Conservation (phyloP, 2,113 vertebrate species). For the Podilymbus podiceps region DNA sequence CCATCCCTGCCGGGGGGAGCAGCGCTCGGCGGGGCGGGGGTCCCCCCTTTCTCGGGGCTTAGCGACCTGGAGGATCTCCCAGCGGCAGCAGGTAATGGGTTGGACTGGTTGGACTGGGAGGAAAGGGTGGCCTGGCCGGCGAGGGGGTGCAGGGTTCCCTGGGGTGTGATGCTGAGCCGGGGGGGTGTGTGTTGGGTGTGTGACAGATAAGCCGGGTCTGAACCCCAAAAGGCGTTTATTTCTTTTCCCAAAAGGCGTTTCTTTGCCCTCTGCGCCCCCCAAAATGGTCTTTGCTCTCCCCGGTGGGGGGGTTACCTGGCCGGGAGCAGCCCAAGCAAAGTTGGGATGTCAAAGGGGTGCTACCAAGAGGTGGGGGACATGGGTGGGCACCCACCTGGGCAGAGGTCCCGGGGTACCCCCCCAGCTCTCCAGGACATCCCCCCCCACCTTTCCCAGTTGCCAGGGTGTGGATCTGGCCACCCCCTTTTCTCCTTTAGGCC, state of each 20-base stretch:
- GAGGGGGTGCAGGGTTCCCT: neutral
- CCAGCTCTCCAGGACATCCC: neutral
- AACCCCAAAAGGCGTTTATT: neutral
- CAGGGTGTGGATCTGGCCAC: neutral
- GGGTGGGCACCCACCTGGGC: neutral
- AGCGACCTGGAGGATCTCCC: neutral
- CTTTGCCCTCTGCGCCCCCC: neutral
- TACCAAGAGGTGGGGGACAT: accelerated
- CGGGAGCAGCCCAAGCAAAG: neutral
- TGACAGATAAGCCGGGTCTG: accelerated
- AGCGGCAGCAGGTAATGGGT: slow-evolving; percentile 8
- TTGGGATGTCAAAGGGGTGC: neutral
- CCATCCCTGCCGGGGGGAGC: no score
- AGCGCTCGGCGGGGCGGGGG: neutral
- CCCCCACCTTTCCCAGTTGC: accelerated
- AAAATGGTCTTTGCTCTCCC: neutral
- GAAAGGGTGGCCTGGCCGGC: neutral
- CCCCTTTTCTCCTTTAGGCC: neutral
- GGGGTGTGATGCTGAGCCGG: neutral
- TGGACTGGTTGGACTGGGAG: neutral
- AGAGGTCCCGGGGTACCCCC: neutral
- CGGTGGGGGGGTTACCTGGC: neutral
- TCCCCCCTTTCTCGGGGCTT: neutral
- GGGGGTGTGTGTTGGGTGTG: neutral
- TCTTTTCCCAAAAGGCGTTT: neutral